Conservation (phyloP, 2,888 invertebrate genomes). For the Nymphalis c-album region DNA sequence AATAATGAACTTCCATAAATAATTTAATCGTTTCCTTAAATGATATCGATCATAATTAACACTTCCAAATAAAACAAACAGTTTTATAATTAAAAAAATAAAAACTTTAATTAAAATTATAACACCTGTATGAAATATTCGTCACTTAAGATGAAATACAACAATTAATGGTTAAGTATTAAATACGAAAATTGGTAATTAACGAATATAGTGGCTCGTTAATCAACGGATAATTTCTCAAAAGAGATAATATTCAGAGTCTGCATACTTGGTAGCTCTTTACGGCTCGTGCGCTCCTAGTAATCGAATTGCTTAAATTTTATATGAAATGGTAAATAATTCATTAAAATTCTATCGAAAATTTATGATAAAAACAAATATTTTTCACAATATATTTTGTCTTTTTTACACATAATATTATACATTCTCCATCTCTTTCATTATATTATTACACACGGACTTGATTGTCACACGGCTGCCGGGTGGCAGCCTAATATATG, state of each 20-base stretch:
- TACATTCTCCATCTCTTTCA: no score
- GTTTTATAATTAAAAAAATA: background rate
- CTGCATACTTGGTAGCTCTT: background rate
- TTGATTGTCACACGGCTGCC: no score
- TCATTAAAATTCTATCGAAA: background rate
- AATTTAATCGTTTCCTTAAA: background rate
- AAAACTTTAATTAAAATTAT: slow-evolving; percentile 17
- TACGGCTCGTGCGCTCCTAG: background rate
- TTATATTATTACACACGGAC: no score
- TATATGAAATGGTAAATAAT: background rate
- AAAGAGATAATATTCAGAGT: background rate
- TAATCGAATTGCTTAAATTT: background rate
- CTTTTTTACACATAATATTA: no score
- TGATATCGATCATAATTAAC: slow-evolving; percentile 1
- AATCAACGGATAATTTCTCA: slow-evolving; percentile 8
- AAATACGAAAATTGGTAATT: slow-evolving; percentile 6
- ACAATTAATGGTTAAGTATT: slow-evolving; percentile 7
- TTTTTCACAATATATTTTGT: no score
- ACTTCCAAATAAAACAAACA: slow-evolving; percentile 5
- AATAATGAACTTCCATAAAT: background rate
- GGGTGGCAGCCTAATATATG: no score
- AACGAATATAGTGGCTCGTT: background rate
- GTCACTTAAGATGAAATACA: slow-evolving; percentile 7
- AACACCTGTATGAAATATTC: slow-evolving; percentile 11
- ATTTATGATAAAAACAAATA: background rate